Conservation (phyloP, 2,888 invertebrate genomes). For the Resseliella maxima region DNA sequence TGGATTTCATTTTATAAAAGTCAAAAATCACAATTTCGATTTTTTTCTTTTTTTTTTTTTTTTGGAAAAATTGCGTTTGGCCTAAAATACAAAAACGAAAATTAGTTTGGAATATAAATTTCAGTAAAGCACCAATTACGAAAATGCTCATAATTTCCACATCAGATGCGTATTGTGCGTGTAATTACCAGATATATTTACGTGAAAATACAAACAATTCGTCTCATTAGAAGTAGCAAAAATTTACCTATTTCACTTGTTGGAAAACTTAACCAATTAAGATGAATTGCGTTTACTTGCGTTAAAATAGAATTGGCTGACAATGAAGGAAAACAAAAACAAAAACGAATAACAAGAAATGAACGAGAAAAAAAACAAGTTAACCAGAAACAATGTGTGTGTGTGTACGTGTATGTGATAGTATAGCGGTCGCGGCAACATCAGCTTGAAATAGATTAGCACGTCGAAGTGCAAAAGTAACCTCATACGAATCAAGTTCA, state of each 20-base stretch:
- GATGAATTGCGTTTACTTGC: neutral
- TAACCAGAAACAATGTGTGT: neutral
- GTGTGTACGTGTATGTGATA: no score
- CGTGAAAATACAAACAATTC: neutral
- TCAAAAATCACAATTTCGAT: no score
- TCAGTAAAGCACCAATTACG: neutral
- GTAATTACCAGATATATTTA: neutral
- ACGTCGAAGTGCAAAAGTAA: conserved; percentile 29
- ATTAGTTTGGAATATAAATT: neutral
- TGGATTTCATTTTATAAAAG: no score
- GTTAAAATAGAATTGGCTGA: neutral
- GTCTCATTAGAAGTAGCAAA: neutral
- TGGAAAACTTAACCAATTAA: conserved; percentile 20
- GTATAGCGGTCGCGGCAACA: no score
- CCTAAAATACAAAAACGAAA: neutral
- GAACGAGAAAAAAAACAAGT: neutral
- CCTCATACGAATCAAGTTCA: conserved; percentile 48
- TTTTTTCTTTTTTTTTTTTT: no score
- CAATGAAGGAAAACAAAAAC: neutral
- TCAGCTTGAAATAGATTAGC: neutral
- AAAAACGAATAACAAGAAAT: neutral
- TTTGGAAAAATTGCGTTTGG: neutral
- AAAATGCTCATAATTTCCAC: conserved; percentile 1
- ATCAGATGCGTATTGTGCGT: conserved; percentile 15
- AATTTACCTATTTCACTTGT: neutral